Evolutionary conservation across 2,113 vertebrate species (phyloP).

Genomic region (Phylloscopus trochiloides): DNA sequence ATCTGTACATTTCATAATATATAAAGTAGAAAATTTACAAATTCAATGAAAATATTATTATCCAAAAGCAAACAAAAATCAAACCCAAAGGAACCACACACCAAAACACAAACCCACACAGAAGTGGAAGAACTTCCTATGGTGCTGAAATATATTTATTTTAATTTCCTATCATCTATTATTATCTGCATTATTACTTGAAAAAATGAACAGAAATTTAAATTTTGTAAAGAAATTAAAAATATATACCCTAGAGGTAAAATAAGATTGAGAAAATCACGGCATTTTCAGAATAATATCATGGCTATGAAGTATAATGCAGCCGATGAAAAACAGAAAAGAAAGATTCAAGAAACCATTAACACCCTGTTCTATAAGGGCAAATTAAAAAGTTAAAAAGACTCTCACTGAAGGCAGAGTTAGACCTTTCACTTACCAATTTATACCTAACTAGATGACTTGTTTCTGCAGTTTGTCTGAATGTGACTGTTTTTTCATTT

Average conservation of each 20-base stretch:
- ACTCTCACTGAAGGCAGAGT: neutral
- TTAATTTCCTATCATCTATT: neutral
- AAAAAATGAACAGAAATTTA: neutral
- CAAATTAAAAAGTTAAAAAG: neutral
- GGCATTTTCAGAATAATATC: neutral
- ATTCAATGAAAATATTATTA: neutral
- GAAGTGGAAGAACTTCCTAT: neutral
- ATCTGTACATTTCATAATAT: neutral
- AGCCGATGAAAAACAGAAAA: neutral
- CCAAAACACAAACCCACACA: neutral
- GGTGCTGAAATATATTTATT: neutral
- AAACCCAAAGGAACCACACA: neutral
- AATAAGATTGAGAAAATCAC: neutral
- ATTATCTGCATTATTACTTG: neutral
- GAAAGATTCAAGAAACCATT: neutral
- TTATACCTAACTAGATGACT: neutral
- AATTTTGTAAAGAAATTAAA: neutral
- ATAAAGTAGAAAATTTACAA: neutral
- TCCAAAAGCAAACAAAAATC: neutral
- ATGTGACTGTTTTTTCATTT: neutral
- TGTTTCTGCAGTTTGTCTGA: neutral
- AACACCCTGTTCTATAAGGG: neutral
- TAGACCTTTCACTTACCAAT: neutral
- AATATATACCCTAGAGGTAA: neutral
- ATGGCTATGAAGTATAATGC: neutral